Conservation (phyloP, 2,797 vertebrate species). For the Gymnoscopelus microlampas region DNA sequence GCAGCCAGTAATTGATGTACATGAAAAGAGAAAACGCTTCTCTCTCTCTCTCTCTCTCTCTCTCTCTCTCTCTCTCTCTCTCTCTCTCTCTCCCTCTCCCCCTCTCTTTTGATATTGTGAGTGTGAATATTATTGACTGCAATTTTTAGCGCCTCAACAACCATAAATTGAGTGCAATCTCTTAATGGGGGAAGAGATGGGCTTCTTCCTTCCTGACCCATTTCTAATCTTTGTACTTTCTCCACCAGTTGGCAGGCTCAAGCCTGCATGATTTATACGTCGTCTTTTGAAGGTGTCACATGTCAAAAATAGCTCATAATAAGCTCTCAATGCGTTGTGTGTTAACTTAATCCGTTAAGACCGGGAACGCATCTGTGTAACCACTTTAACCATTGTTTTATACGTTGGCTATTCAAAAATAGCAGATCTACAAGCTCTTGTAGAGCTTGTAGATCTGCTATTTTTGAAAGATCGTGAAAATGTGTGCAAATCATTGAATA, state of each 20-base stretch:
- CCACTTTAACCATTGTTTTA: too few relatives aligned
- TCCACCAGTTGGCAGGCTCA: slow-evolving; percentile 52
- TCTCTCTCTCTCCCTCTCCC: slow-evolving; percentile 30
- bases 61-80: not conserved
- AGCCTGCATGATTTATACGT: too few relatives aligned
- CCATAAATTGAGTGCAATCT: slow-evolving; percentile 58
- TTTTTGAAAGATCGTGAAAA: too few relatives aligned
- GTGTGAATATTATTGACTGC: slow-evolving; percentile 55
- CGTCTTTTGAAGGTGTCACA: too few relatives aligned
- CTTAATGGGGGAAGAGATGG: slow-evolving; percentile 50
- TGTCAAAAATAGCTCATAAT: too few relatives aligned
- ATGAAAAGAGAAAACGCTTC: slow-evolving; percentile 38
- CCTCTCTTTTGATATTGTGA: slow-evolving; percentile 57
- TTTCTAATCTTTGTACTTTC: slow-evolving; percentile 65
- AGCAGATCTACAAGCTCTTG: too few relatives aligned
- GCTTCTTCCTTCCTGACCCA: slow-evolving; percentile 62
- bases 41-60: not conserved
- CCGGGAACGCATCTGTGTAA: too few relatives aligned
- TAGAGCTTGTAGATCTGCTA: too few relatives aligned
- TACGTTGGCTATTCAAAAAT: too few relatives aligned
- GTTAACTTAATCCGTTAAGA: too few relatives aligned
- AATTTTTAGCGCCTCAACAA: slow-evolving; percentile 61
- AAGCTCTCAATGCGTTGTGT: too few relatives aligned
- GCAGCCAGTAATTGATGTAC: slow-evolving; percentile 17
- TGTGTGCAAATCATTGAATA: too few relatives aligned